A percentile compares a stretch with the other conserved stretches of the same genome.
Evolutionary conservation across 1,140 invertebrate species (phyloP).

Genomic region (Drosophila simulans): DNA sequence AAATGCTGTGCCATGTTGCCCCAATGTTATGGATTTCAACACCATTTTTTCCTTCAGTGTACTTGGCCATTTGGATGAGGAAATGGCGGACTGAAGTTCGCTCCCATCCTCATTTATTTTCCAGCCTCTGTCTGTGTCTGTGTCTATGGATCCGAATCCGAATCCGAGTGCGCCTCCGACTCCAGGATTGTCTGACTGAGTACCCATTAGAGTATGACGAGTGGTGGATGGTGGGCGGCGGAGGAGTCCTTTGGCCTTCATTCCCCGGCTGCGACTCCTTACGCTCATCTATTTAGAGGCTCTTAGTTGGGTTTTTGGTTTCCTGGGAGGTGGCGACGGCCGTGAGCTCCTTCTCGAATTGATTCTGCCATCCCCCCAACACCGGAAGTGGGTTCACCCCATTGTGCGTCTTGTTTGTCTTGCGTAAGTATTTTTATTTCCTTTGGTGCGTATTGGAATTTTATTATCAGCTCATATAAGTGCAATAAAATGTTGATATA

Average conservation of each 20-base stretch:
- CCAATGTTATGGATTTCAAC: no score
- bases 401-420: conserved; percentile 57
- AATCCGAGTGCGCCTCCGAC: neutral
- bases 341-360: conserved; percentile 43
- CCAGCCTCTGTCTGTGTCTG: conserved; percentile 1
- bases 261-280: neutral
- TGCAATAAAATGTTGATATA: conserved; percentile 69
- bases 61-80: conserved; percentile 31
- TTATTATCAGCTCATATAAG: conserved; percentile 81
- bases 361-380: conserved; percentile 44
- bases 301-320: conserved; percentile 72
- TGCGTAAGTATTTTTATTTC: conserved; percentile 77
- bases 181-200: conserved; percentile 45
- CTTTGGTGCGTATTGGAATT: conserved; percentile 77
- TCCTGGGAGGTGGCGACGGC: conserved; percentile 23
- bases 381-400: conserved; percentile 1
- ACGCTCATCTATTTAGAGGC: conserved; percentile 70
- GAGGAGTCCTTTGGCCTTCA: neutral
- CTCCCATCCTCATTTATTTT: conserved; percentile 10
- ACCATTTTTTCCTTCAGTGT: conserved; percentile 28
- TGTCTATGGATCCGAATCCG: conserved; percentile 5
- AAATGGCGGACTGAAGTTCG: conserved; percentile 21
- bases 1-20: no score
- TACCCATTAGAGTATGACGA: conserved; percentile 66
- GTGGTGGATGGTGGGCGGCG: neutral